phyloP scores from a whole-genome alignment of 2,797 vertebrate genomes.

The Loris lydekkerianus region DNA sequence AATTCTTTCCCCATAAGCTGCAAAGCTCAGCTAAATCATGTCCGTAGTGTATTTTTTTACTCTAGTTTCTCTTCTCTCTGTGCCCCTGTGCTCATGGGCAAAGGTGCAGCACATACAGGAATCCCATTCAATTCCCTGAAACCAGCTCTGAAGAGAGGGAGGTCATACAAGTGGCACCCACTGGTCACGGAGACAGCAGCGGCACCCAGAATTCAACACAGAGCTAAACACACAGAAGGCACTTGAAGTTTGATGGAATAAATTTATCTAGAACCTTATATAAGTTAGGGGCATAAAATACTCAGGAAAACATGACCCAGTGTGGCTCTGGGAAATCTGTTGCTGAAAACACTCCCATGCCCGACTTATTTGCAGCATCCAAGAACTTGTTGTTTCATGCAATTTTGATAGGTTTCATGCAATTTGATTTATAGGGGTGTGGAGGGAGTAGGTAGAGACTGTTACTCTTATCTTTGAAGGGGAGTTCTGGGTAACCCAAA shows the following conservation, averaged over 20 bases:
- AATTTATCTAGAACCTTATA: conserved; percentile 15
- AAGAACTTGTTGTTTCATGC: background rate
- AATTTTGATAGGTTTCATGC: background rate
- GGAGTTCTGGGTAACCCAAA: background rate
- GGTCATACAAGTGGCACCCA: background rate
- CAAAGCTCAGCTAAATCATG: background rate
- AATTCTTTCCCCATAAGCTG: background rate
- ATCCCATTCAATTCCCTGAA: background rate
- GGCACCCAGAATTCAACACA: background rate
- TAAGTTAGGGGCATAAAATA: background rate
- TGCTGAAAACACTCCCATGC: background rate
- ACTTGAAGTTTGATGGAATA: background rate
- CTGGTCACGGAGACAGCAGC: background rate
- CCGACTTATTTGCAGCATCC: background rate
- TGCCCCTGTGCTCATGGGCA: background rate
- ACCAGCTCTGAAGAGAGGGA: background rate
- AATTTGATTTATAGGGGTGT: background rate
- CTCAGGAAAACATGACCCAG: background rate
- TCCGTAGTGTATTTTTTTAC: background rate
- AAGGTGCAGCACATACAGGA: background rate
- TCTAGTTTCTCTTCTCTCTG: background rate
- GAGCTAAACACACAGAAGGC: background rate
- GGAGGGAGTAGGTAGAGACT: background rate
- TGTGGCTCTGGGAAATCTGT: background rate
- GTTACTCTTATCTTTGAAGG: background rate